phyloP scores from a whole-genome alignment of 2,797 vertebrate species.

The Tapera naevia region DNA sequence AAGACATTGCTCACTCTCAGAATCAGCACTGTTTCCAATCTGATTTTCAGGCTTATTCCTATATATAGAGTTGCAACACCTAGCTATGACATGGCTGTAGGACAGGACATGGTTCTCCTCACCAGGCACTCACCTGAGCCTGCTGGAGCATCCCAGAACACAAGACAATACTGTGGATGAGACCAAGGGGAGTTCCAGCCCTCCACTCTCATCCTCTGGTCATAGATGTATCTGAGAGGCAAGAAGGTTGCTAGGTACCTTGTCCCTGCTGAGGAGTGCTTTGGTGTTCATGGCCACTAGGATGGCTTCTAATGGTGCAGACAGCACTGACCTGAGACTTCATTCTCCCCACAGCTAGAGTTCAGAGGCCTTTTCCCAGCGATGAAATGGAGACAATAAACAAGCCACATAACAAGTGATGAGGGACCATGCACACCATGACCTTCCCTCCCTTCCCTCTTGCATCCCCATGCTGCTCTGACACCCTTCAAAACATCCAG shows the following conservation, averaged over 20 bases:
- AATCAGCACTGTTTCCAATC: background rate
- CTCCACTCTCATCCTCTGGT: rapidly evolving
- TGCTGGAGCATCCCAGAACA: background rate
- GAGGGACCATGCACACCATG: rapidly evolving
- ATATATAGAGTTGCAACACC: background rate
- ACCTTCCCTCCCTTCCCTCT: background rate
- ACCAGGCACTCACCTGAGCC: background rate
- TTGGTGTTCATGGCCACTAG: background rate
- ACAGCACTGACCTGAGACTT: background rate
- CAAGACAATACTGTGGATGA: background rate
- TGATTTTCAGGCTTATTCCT: background rate
- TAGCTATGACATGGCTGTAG: background rate
- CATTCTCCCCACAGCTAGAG: background rate
- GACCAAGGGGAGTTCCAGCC: background rate
- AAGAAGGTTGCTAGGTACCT: background rate
- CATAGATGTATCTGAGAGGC: background rate
- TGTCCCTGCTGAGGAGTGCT: background rate
- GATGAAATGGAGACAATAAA: background rate
- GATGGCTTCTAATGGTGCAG: background rate
- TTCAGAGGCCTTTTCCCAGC: background rate
- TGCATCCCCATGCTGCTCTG: background rate
- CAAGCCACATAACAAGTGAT: background rate
- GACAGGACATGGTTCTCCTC: background rate
- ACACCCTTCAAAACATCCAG: background rate
- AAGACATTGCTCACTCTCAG: background rate